A percentile compares a stretch with the other conserved stretches of the same genome.
Evolutionary conservation across 2,888 invertebrate species (phyloP).

Genomic region (Panopea generosa): DNA sequence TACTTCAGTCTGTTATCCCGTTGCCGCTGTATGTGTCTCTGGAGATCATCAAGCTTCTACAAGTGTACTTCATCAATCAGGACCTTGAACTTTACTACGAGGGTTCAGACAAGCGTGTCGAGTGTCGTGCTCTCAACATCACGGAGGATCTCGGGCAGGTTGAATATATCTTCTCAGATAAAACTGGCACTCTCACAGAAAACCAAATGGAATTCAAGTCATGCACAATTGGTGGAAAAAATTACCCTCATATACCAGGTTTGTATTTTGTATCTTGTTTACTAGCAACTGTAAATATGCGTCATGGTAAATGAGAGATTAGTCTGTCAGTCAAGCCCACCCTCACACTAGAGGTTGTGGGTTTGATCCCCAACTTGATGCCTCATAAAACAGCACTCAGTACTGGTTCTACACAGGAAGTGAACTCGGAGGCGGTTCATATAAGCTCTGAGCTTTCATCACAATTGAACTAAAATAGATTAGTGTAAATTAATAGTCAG

Average conservation of each 20-base stretch:
- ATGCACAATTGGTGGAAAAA: conserved; percentile 94
- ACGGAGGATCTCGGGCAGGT: conserved; percentile 98
- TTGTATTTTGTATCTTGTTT: conserved; percentile 5
- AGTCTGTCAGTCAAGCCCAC: too few relatives aligned
- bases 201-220: conserved; percentile 98
- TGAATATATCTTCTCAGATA: conserved; percentile 98
- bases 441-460: too few relatives aligned
- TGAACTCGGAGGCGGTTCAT: too few relatives aligned
- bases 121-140: conserved; percentile 97
- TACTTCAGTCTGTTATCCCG: conserved; percentile 95
- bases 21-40: conserved; percentile 98
- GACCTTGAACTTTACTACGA: conserved; percentile 95
- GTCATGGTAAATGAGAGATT: background rate
- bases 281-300: background rate
- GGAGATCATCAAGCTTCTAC: conserved; percentile 97
- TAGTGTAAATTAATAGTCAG: too few relatives aligned
- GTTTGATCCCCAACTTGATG: too few relatives aligned
- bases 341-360: too few relatives aligned
- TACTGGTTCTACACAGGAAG: too few relatives aligned
- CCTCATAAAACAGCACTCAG: too few relatives aligned
- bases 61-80: conserved; percentile 97
- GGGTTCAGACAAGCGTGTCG: conserved; percentile 92
- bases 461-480: too few relatives aligned
- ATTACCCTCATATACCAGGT: conserved; percentile 88
- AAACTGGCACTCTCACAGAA: conserved; percentile 98